Percentiles rank a stretch among this genome's conserved stretches.
Evolutionary conservation across 1,140 invertebrate species (phyloP).

Genomic region (Drosophila tristis): DNA sequence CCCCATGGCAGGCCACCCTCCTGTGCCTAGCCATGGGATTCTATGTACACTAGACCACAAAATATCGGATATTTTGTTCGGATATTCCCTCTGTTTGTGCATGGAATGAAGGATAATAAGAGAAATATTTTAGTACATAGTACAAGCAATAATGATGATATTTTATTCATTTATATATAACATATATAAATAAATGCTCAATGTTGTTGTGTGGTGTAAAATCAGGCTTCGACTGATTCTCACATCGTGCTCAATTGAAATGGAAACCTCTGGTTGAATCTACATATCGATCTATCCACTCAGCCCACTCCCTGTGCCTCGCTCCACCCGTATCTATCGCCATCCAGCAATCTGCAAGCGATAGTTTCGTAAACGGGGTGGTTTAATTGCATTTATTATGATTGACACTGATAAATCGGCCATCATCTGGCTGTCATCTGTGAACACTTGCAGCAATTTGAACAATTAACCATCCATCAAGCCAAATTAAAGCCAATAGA

Average conservation of each 20-base stretch:
- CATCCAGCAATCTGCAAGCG: not conserved
- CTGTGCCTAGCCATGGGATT: constrained; percentile 19
- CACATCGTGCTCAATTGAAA: constrained; percentile 70
- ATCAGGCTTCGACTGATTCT: constrained; percentile 30
- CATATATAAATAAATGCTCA: not conserved
- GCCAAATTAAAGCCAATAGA: constrained; percentile 73
- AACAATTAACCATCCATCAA: constrained; percentile 73
- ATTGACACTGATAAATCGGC: constrained; percentile 72
- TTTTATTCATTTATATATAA: too few relatives aligned
- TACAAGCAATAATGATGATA: not conserved
- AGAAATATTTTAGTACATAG: too few relatives aligned
- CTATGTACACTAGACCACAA: constrained; percentile 43
- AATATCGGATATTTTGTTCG: not conserved
- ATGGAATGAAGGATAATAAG: not conserved
- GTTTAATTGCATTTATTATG: constrained; percentile 79
- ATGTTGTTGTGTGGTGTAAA: constrained; percentile 20
- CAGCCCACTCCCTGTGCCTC: not conserved
- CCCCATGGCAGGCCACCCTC: not conserved
- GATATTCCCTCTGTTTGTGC: too few relatives aligned
- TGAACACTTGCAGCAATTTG: constrained; percentile 62
- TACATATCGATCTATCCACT: constrained; percentile 21
- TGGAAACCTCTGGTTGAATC: constrained; percentile 60
- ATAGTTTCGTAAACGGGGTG: constrained; percentile 55
- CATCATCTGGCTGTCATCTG: constrained; percentile 41
- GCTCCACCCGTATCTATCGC: not conserved